Evolutionary conservation across 2,888 invertebrate species (phyloP), one percentile per base, ranked within the genome.

Genomic region (Sarcophaga subvicina): DNA sequence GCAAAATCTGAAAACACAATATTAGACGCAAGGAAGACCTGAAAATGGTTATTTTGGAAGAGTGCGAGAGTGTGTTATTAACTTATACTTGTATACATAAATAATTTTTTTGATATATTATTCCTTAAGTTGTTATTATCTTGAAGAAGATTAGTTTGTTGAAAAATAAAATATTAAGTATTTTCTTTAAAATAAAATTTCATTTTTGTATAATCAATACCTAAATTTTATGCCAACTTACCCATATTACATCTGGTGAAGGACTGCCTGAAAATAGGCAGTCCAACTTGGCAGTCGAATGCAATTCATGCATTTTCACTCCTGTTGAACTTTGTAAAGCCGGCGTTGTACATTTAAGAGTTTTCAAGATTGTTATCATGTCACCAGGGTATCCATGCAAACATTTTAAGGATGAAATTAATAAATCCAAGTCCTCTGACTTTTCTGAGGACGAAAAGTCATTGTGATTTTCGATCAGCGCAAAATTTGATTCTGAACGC

Each of bases 201-300:
- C 4, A 17, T 37, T 37, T 37, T 8, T 54, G 5, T 54, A 3
- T 4, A 14, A 54, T 4, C 5, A 54, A 37, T 27, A 10, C 8
- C 14, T 37, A 47, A 6, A 54, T n/a, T 54, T 54, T 20, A 70
- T n/a, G 2, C 72, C 25, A 81, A 80, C 87, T 86, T 84, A 92
- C 95, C 98, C 98, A 98, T 14, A 97, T 96, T 76, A 98, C 95
- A 70, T 97, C 96, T 2, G 98, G 97, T 63, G 95, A 93, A 0
- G 98, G 97, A 91, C 96, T 96, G 0, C 97, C 97, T 49, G 94
- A 94, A 91, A 96, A 96, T 86, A 95, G 95, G 93, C 98, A 98
- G 90, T 96, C 96, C 54, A 98, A 93, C 22, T 96, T 93, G 2
- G 97, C 97, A 83, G 96, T 95, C 12, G 95, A 94, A 90, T 95